Evolutionary conservation across 2,113 vertebrate genomes (phyloP), one percentile per base, ranked within the genome.

Genomic region (Malurus elegans): DNA sequence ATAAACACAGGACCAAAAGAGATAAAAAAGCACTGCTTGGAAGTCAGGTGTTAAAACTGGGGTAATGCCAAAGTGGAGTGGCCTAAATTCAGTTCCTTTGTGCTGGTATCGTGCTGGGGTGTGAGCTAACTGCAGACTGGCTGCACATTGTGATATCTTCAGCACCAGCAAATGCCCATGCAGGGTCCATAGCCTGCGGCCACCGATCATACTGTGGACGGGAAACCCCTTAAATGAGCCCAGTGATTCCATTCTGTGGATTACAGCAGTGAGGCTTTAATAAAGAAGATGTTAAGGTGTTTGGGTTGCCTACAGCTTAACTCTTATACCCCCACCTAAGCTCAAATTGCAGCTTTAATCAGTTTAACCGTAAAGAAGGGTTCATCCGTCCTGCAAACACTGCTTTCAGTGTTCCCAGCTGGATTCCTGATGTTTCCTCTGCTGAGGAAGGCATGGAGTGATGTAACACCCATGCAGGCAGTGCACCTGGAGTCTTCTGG

Each of bases 31-130:
- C 50, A 23, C 79, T 58, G 48, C 24, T n/a, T 78, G 86, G 60
- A 54, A 88, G 64, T 74, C 69, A 64, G 72, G 44, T 84, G 28
- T 91, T 90, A 58, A 90, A 94, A 54, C 56, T 70, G 67, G 56
- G 32, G 24, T 72, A 50, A 36, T 4, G 12, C 24, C 58, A 58
- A 82, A 73, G 42, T 85, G n/a, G n/a, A 79, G n/a, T 44, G 71
- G 47, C 74, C 48, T 79, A 44, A 90, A 75, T 76, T 89, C 50
- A 36, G 26, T 32, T 88, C 28, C 40, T 66, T 54, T 74, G 47
- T 72, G 45, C 34, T 53, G 69, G 7, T 47, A 11, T 44, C 2
- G 0, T n/a, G 72, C 83, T 78, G 50, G 25, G 3, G 0, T 66
- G 48, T 0, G 1, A 66, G 42, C 60, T 83, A 14, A 32, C 12